These are phyloP conservation scores for Cheilosia vernalis DNA, from an alignment of 2,888 invertebrate genomes.

Conservation along the genomic window DNA sequence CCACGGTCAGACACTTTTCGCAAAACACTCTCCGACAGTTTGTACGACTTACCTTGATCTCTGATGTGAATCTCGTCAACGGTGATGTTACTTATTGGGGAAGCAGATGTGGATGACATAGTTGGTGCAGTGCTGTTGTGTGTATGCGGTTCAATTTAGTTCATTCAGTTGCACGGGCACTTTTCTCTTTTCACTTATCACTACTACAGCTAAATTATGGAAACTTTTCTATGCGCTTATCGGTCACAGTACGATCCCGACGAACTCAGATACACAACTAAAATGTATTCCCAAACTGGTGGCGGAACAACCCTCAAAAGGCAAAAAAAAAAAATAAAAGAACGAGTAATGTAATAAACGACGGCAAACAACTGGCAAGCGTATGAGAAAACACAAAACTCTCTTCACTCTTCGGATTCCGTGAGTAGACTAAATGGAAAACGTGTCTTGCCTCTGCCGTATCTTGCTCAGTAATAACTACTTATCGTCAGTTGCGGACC, in stretches of 20 bases:
- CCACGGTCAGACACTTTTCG: conserved; percentile 18
- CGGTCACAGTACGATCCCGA: conserved; percentile 49
- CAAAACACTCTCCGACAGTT: conserved; percentile 27
- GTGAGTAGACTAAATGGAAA: conserved; percentile 69
- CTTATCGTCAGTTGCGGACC: conserved; percentile 74
- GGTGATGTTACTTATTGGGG: conserved; percentile 83
- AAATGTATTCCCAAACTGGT: conserved; percentile 56
- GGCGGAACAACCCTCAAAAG: conserved; percentile 68
- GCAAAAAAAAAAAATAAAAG: neutral
- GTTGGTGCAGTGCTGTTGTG: conserved; percentile 73
- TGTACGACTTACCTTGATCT: conserved; percentile 82
- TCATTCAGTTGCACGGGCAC: conserved; percentile 50
- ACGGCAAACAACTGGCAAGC: conserved; percentile 22
- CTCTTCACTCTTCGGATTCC: conserved; percentile 69
- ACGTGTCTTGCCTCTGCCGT: conserved; percentile 79
- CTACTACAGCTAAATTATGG: neutral
- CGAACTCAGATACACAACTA: conserved; percentile 63
- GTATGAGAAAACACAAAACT: conserved; percentile 10
- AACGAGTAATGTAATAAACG: conserved; percentile 6
- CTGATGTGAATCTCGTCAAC: conserved; percentile 83
- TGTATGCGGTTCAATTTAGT: conserved; percentile 17
- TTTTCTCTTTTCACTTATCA: conserved; percentile 40
- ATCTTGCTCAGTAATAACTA: conserved; percentile 82
- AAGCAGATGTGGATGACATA: conserved; percentile 83
- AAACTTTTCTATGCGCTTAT: conserved; percentile 10